These are phyloP conservation scores for Sacculina carcini DNA, from an alignment of 2,888 invertebrate genomes.

Conservation along the genomic window DNA sequence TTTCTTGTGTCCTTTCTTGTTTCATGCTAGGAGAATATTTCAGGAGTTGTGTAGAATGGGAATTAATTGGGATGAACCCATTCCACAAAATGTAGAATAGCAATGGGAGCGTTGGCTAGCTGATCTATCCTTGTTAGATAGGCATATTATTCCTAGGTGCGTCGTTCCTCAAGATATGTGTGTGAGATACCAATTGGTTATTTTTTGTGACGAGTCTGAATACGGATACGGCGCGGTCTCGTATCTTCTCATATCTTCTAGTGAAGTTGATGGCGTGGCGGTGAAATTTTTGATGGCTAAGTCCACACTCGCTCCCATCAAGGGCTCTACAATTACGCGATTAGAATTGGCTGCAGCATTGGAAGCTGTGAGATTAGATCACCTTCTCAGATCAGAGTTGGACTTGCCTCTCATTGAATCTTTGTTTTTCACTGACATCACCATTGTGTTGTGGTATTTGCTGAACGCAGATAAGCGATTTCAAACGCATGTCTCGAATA, in stretches of 20 bases:
- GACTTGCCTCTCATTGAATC: neutral
- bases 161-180: neutral
- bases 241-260: neutral
- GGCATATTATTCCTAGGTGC: conserved; percentile 2
- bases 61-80: conserved; percentile 1
- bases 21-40: neutral
- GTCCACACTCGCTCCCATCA: conserved; percentile 3
- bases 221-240: too few species aligned
- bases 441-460: neutral
- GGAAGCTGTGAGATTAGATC: conserved; percentile 1
- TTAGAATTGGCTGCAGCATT: conserved; percentile 2
- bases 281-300: neutral
- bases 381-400: neutral
- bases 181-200: conserved; percentile 1
- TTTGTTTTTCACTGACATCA: conserved; percentile 3
- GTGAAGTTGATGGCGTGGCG: neutral
- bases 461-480: neutral
- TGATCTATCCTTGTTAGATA: neutral
- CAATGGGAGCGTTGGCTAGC: conserved; percentile 4
- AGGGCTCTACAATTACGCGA: neutral
- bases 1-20: neutral
- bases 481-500: conserved; percentile 3
- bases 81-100: neutral
- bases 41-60: conserved; percentile 3
- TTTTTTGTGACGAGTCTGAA: conserved; percentile 3